Percentiles rank a stretch among this genome's conserved stretches.
These are phyloP conservation scores for Manduca sexta DNA, from an alignment of 1,140 invertebrate genomes.

Conservation along the genomic window DNA sequence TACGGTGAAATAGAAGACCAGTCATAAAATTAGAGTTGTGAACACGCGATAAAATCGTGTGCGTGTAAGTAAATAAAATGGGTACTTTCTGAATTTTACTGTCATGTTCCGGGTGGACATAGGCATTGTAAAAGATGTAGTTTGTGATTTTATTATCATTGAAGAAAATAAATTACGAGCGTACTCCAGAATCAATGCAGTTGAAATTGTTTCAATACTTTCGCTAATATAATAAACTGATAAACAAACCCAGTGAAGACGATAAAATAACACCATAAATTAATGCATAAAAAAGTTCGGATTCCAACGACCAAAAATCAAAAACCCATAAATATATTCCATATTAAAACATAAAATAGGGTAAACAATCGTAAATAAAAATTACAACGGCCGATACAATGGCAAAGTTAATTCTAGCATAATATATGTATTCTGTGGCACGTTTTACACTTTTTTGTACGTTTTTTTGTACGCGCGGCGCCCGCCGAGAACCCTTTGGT, in stretches of 20 bases:
- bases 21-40: no score
- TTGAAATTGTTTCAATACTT: no score
- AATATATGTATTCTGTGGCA: constrained; percentile 65
- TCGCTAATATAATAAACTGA: no score
- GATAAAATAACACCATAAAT: constrained; percentile 47
- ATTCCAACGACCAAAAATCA: constrained; percentile 44
- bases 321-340: constrained; percentile 53
- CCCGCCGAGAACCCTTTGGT: constrained; percentile 54
- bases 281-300: constrained; percentile 37
- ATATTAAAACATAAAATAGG: constrained; percentile 72
- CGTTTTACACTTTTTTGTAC: constrained; percentile 65
- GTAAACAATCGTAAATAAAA: constrained; percentile 72
- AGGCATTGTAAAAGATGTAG: no score
- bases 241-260: constrained; percentile 16
- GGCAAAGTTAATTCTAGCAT: constrained; percentile 60
- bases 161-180: no score
- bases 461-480: constrained; percentile 37
- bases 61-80: no score
- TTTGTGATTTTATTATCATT: no score
- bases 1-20: no score
- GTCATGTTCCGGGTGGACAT: no score
- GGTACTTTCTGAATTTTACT: no score
- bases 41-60: no score
- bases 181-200: no score
- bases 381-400: constrained; percentile 66